Percentiles rank a stretch among this genome's conserved stretches.
Conservation (phyloP, 2,888 invertebrate genomes). For the Myopa tessellatipennis region DNA sequence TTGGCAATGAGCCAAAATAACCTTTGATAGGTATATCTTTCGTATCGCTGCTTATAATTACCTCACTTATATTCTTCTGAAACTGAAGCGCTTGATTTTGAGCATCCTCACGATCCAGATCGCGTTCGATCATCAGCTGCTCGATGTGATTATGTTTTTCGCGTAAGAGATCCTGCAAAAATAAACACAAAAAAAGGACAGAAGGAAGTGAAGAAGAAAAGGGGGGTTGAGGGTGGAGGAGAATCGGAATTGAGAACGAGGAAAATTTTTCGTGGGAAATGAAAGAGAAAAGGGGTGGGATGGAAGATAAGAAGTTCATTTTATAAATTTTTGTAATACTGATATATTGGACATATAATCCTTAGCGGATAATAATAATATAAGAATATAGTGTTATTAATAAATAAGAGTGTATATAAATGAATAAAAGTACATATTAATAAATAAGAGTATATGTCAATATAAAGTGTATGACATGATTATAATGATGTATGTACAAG, state of each 20-base stretch:
- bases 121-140: constrained; percentile 89
- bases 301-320: too few species aligned
- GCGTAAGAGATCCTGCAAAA: constrained; percentile 82
- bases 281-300: neutral
- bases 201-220: constrained; percentile 32
- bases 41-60: constrained; percentile 65
- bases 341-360: too few species aligned
- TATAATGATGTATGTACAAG: too few species aligned
- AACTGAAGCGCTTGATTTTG: constrained; percentile 75
- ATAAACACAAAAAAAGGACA: constrained; percentile 15
- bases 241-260: neutral
- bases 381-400: too few species aligned
- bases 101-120: constrained; percentile 89
- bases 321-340: too few species aligned
- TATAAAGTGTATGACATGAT: constrained; percentile 33
- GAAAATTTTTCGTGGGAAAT: neutral
- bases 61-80: constrained; percentile 67
- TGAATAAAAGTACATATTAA: neutral
- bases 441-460: neutral
- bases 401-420: too few species aligned
- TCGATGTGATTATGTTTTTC: constrained; percentile 97
- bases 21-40: constrained; percentile 55
- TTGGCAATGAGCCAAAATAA: constrained; percentile 23
- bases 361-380: too few species aligned
- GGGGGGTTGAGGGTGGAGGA: constrained; percentile 16